Evolutionary conservation across 1,140 invertebrate genomes (phyloP).

Genomic region (Eciton burchellii): DNA sequence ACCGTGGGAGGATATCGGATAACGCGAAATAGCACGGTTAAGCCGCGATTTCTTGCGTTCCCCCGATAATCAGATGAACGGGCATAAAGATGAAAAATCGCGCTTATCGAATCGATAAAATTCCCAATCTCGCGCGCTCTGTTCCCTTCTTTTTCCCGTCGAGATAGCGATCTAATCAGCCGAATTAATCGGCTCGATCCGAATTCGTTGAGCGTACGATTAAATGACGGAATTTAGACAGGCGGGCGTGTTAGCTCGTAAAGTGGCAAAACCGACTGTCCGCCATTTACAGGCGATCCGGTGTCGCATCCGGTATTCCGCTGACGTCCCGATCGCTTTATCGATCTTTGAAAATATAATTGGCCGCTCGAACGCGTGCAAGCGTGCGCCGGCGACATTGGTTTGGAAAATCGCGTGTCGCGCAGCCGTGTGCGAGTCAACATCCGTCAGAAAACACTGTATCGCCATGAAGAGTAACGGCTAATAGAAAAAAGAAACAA

Average conservation of each 20-base stretch:
- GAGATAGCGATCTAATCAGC: conserved; percentile 33
- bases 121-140: neutral
- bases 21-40: neutral
- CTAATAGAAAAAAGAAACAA: conserved; percentile 34
- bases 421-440: conserved; percentile 17
- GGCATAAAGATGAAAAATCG: neutral
- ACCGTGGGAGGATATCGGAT: neutral
- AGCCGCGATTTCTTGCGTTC: neutral
- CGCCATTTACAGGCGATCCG: conserved; percentile 59
- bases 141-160: neutral
- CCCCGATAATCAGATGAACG: neutral
- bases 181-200: conserved; percentile 18
- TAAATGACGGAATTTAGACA: conserved; percentile 67
- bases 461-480: conserved; percentile 40
- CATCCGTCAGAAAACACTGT: conserved; percentile 35
- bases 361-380: conserved; percentile 50
- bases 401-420: conserved; percentile 49
- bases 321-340: conserved; percentile 67
- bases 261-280: conserved; percentile 62
- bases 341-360: conserved; percentile 69
- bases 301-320: conserved; percentile 26
- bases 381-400: conserved; percentile 28
- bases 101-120: neutral
- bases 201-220: conserved; percentile 39
- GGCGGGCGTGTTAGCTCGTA: conserved; percentile 45